These are phyloP conservation scores for Mactra quadrangularis DNA, from an alignment of 1,140 invertebrate species.

Conservation along the genomic window DNA sequence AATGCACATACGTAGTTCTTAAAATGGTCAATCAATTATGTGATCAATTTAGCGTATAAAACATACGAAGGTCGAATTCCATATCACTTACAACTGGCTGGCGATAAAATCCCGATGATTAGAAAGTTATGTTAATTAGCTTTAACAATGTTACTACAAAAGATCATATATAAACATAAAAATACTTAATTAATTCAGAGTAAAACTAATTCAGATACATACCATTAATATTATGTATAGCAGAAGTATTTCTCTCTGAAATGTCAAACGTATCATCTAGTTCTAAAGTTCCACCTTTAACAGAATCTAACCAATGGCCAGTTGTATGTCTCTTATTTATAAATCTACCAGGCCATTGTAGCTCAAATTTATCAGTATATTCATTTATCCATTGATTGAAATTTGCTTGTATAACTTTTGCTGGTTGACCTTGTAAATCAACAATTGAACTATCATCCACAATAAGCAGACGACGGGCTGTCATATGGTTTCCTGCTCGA, in stretches of 20 bases:
- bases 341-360: constrained; percentile 12
- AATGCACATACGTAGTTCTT: no score
- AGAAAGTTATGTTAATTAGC: not conserved
- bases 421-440: not conserved
- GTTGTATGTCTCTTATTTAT: not conserved
- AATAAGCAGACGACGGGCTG: constrained; percentile 14
- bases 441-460: constrained; percentile 18
- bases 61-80: no score
- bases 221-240: constrained; percentile 22
- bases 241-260: not conserved
- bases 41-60: no score
- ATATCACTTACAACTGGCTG: not conserved
- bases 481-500: not conserved
- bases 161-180: not conserved
- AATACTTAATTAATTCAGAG: not conserved
- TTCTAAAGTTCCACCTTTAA: not conserved
- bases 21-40: no score
- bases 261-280: not conserved
- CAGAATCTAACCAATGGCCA: not conserved
- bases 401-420: not conserved
- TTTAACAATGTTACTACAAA: not conserved
- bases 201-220: not conserved
- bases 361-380: not conserved
- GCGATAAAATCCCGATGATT: not conserved
- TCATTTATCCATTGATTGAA: constrained; percentile 23